Conservation (phyloP, 2,797 vertebrate species). For the Argyrosomus regius region DNA sequence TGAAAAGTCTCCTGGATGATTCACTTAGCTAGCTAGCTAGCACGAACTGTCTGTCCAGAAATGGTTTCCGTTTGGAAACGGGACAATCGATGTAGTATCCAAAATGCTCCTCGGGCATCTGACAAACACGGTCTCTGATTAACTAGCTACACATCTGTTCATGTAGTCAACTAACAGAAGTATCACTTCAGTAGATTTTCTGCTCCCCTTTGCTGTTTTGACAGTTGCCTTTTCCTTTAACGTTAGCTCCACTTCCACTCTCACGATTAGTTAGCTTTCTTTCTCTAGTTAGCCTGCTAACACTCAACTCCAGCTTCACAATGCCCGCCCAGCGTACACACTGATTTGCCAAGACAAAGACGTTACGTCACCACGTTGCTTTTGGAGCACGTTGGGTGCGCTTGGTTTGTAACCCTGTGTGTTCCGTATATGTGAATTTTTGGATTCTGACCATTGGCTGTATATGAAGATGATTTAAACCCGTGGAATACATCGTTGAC, state of each 20-base stretch:
- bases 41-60: constrained; percentile 82
- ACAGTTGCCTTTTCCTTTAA: constrained; percentile 80
- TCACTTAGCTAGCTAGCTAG: constrained; percentile 77
- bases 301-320: constrained; percentile 80
- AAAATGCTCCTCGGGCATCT: constrained; percentile 79
- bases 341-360: constrained; percentile 77
- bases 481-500: background rate
- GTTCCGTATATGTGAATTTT: constrained; percentile 14
- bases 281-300: constrained; percentile 87
- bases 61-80: constrained; percentile 85
- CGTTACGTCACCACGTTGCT: constrained; percentile 56
- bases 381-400: constrained; percentile 45
- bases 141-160: constrained; percentile 53
- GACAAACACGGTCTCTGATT: constrained; percentile 70
- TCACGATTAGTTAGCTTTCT: constrained; percentile 85
- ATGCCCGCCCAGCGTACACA: constrained; percentile 78
- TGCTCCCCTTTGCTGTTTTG: constrained; percentile 72
- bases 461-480: background rate
- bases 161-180: constrained; percentile 53
- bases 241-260: constrained; percentile 82
- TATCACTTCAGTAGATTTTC: constrained; percentile 45
- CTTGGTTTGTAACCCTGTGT: constrained; percentile 10
- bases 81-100: constrained; percentile 84
- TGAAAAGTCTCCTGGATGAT: constrained; percentile 78
- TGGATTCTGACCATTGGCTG: no score